A percentile compares a stretch with the other conserved stretches of the same genome.
Evolutionary conservation across 1,140 invertebrate species (phyloP).

Genomic region (Octopus bimaculoides): DNA sequence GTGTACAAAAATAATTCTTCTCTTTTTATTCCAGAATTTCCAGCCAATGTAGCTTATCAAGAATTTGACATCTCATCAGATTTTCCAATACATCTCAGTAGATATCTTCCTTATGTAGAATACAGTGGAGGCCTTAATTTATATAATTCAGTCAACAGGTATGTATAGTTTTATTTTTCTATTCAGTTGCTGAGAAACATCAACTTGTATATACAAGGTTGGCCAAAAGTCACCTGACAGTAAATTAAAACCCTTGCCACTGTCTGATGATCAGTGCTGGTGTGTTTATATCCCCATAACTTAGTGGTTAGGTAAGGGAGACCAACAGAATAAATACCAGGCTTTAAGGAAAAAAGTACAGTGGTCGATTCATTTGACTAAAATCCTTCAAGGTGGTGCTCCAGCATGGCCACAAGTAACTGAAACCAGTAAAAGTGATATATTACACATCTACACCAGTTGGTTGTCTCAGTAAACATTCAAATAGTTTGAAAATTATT

Average conservation of each 20-base stretch:
- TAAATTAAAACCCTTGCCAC: not conserved
- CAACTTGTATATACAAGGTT: not conserved
- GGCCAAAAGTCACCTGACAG: not conserved
- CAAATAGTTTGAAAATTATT: not conserved
- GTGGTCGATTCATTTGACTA: no score
- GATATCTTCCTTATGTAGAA: slow-evolving; percentile 46
- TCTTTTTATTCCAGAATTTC: slow-evolving; percentile 34
- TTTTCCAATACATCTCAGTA: slow-evolving; percentile 42
- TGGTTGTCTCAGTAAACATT: not conserved
- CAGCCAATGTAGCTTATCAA: slow-evolving; percentile 54
- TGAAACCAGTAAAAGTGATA: no score
- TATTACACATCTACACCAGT: no score
- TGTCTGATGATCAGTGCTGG: no score
- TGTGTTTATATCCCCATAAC: no score
- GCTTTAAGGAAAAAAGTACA: no score
- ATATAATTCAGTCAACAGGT: not conserved
- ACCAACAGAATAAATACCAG: no score
- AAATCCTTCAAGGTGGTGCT: no score
- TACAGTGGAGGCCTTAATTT: slow-evolving; percentile 13
- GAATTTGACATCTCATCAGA: slow-evolving; percentile 45
- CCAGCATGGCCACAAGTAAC: no score
- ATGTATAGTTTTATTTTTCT: not conserved
- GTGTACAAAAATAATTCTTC: not conserved
- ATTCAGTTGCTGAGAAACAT: not conserved
- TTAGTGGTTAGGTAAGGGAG: no score